Conservation (phyloP, 1,140 invertebrate genomes). For the Drosophila dunni region DNA sequence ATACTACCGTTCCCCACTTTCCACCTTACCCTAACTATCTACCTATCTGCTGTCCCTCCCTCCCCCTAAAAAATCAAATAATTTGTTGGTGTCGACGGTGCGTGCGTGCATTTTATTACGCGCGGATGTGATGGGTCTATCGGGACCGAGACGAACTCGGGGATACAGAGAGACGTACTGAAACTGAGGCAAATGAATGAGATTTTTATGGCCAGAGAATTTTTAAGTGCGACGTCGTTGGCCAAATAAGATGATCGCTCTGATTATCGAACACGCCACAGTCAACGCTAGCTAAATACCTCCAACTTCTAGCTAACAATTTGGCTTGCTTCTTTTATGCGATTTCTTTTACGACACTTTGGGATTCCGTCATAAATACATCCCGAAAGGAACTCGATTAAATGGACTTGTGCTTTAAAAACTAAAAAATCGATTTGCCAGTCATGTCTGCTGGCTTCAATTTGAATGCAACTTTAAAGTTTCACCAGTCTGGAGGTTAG, state of each 20-base stretch:
- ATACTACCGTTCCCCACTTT: neutral
- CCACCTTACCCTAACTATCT: neutral
- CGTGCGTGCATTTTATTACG: conserved; percentile 79
- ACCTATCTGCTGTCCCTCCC: neutral
- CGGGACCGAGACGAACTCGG: conserved; percentile 12
- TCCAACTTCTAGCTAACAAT: neutral
- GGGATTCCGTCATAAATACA: conserved; percentile 1
- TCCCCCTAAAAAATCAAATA: neutral
- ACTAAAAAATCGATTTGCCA: too few species aligned
- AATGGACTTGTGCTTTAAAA: neutral
- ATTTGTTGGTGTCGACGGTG: conserved; percentile 59
- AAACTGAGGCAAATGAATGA: conserved; percentile 10
- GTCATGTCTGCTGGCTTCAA: too few species aligned
- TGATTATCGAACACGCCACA: conserved; percentile 29
- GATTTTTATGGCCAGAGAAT: conserved; percentile 34
- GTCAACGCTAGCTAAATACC: conserved; percentile 23
- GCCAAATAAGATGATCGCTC: conserved; percentile 34
- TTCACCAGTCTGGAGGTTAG: too few species aligned
- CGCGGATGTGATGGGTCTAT: conserved; percentile 72
- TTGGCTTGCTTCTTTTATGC: neutral
- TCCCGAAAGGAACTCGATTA: conserved; percentile 3
- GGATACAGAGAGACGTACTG: neutral
- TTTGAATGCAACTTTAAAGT: too few species aligned
- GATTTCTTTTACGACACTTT: conserved; percentile 18
- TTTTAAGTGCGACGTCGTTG: conserved; percentile 13